Evolutionary conservation across 2,888 invertebrate species (phyloP), one percentile per base, ranked within the genome.

Genomic region (Globia sparganii): DNA sequence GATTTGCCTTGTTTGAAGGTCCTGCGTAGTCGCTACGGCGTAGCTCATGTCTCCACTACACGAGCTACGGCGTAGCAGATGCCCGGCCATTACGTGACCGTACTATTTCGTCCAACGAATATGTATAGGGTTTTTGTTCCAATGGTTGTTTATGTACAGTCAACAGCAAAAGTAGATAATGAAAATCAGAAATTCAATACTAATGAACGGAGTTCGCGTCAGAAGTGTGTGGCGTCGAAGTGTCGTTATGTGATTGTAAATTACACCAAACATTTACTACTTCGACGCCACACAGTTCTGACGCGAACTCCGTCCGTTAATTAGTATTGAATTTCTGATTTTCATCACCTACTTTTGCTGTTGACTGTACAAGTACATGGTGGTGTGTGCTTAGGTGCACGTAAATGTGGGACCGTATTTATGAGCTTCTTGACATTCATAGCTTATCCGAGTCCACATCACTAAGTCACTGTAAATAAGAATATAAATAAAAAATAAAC

Each of bases 21-120:
- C 1, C 37, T 25, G n/a, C 15, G 53, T 82, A 69, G 31, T 4
- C 28, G 49, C 81, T 67, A 80, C 73, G 61, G 43, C 72, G 80
- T 80, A 80, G 67, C 31, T 72, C 37, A 49, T 28, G 11, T 66
- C 34, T 9, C 34, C 11, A 56, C 79, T 72, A 72, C 74, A 62
- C 15, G 25, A 28, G 49, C 77, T 77, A 75, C 66, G 77, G 11
- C 73, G 67, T 81, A 81, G 80, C 61, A 15, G 15, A 46, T n/a
- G 13, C 31, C n/a, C 28, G 6, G 25, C 2, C 11, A 18, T n/a
- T 15, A 62, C 31, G 46, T 18, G 62, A 49, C 49, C 25, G 21
- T 25, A n/a, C 13, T 28, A 80, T 28, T 72, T 53, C 9, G 8
- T 11, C 6, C 21, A 5, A 25, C 25, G 1, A 58, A 65, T 59